Evolutionary conservation across 1,140 invertebrate genomes (phyloP), one percentile per base, ranked within the genome.

Genomic region (Pseudomyrmex concolor): DNA sequence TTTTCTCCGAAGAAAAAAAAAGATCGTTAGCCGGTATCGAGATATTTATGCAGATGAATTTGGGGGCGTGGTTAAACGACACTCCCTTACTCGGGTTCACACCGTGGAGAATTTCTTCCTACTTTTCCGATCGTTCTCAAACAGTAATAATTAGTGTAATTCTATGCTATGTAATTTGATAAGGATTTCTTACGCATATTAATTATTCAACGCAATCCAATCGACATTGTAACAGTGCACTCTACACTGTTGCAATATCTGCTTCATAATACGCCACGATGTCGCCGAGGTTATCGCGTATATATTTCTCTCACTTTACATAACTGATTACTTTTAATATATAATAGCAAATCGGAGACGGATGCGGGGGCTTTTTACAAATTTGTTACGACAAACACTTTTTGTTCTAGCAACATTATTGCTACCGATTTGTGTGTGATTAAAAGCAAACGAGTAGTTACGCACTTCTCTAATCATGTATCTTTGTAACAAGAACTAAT

Each of bases 231-330:
- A 68, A 76, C 57, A 43, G 60, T 72, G 34, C 34, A 59, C 73
- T 67, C 45, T 13, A 51, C 71, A 54, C 55, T 87, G 63, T 87
- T 60, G 85, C 85, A 87, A 87, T 87, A 83, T 70, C 25, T 67
- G 66, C 25, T n/a, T 22, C 67, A 74, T 87, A 87, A 84, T 87
- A 80, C 83, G 54, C 72, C 81, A 74, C 86, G 71, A 55, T 87
- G 63, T 87, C 86, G 60, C 19, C 50, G 25, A n/a, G 64, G 55
- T 60, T 84, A 80, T 87, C 85, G 5, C 34, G 34, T 34, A 34
- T 34, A 7, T 50, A 70, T 80, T 13, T 22, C 48, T 45, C 62
- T 59, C 59, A 57, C 62, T 86, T 86, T 87, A 87, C 73, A 86
- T 86, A 87, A 86, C 68, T 60, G 72, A 80, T 80, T 80, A 80